Base-by-base conservation (phyloP, 2,113 vertebrate species). In the Rhynchomys soricoides region DNA sequence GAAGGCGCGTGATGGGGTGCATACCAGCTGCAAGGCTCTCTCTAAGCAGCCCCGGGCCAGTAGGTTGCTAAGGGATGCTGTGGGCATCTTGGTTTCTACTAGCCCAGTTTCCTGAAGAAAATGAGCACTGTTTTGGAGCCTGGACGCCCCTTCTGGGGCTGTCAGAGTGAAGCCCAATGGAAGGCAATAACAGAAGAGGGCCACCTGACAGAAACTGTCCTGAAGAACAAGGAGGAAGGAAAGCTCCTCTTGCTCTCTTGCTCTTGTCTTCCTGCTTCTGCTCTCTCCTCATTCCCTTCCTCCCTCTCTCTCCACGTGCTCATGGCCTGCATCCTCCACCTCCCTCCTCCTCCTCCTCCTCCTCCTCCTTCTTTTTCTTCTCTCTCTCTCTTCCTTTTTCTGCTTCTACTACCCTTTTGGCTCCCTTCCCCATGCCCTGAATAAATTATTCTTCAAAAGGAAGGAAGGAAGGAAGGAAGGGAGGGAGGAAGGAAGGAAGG, bases 51-150 rank as follows among this genome's bases (percentile, higher is more conserved):
- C 66, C 70, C 7, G 0, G 37, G 45, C 0, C 82, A 92, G 97
- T 92, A 86, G 88, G 93, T 66, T 0, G 26, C 95, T 92, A 15
- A 37, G 2, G 71, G 78, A 83, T 81, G 34, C 78, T 97, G 97
- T 92, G 85, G 70, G 75, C 10, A 11, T 55, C 71, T 92, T 3
- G 0, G 83, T 50, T 95, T 91, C 95, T 89, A 93, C 3, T 87
- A 83, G 97, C 95, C 91, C 78, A 86, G 94, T 94, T 96, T 94
- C 96, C 91, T 91, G 79, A 48, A 96, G 87, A 91, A 96, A 97
- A 94, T 92, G 5, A 89, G 59, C 82, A 86, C 88, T 92, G 34
- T 95, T 97, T 94, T 93, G 37, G 79, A 93, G 31, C 40, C 37
- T 40, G 45, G 15, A 45, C 3, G n/a, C 26, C 37, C n/a, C 86